phyloP scores from a whole-genome alignment of 2,797 vertebrate species.

The Discoglossus pictus region DNA sequence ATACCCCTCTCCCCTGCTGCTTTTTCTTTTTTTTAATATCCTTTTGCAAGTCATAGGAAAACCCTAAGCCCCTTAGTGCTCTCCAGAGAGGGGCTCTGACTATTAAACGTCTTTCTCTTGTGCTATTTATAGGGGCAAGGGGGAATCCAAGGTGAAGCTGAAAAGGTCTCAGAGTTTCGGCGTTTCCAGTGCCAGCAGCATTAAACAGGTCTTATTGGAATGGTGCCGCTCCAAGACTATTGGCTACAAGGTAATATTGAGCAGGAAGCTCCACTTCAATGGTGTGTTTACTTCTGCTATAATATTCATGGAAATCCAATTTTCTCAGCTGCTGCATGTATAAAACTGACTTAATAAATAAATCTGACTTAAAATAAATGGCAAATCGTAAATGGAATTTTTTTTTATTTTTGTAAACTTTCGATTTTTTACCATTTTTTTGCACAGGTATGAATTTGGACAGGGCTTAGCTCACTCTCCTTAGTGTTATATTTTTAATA shows the following conservation, averaged over 20 bases:
- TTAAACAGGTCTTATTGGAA: conserved; percentile 91
- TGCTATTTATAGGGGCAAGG: conserved; percentile 65
- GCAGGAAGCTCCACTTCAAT: not conserved
- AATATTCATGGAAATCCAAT: too few species aligned
- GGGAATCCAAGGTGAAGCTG: conserved; percentile 82
- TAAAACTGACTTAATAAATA: too few species aligned
- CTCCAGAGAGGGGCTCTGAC: not conserved
- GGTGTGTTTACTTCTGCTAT: too few species aligned
- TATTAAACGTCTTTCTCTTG: conserved; percentile 6
- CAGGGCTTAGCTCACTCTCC: too few species aligned
- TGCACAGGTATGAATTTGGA: too few species aligned
- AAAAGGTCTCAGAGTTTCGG: conserved; percentile 91
- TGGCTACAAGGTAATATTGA: conserved; percentile 82
- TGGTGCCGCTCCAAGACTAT: conserved; percentile 96
- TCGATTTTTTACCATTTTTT: too few species aligned
- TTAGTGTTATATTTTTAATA: too few species aligned
- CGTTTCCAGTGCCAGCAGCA: conserved; percentile 86
- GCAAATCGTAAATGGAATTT: too few species aligned
- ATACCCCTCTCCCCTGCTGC: too few species aligned
- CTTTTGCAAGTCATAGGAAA: not conserved
- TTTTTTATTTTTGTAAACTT: too few species aligned
- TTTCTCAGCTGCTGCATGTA: too few species aligned
- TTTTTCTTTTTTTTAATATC: conserved; percentile 4
- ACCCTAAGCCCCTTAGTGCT: not conserved
- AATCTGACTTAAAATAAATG: too few species aligned